These are phyloP conservation scores for Aegithalos caudatus DNA, from an alignment of 2,113 vertebrate genomes.

Conservation along the genomic window DNA sequence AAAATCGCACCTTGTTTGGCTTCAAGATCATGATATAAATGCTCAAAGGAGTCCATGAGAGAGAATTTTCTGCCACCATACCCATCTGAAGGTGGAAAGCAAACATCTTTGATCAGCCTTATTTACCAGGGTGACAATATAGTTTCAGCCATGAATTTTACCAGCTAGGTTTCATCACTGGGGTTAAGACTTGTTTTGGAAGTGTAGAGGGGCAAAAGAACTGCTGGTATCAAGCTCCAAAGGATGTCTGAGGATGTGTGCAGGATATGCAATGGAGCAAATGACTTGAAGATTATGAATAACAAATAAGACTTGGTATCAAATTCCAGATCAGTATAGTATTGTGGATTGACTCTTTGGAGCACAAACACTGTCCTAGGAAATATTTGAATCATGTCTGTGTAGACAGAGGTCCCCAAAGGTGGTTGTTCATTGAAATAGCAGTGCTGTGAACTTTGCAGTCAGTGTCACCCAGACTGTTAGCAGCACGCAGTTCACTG, in stretches of 20 bases:
- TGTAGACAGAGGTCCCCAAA: neutral
- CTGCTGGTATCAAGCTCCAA: neutral
- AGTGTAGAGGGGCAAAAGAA: neutral
- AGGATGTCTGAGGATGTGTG: fast-evolving
- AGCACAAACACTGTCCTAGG: neutral
- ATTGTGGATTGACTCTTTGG: neutral
- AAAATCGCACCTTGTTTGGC: neutral
- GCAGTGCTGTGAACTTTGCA: neutral
- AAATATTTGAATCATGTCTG: neutral
- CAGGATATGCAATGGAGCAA: neutral
- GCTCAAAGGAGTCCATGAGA: neutral
- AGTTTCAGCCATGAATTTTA: neutral
- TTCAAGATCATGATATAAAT: neutral
- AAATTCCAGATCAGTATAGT: neutral
- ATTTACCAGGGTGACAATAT: neutral
- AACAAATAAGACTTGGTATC: neutral
- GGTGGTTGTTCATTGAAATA: neutral
- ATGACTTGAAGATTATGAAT: neutral
- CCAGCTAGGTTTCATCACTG: neutral
- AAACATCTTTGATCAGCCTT: neutral
- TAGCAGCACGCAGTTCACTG: neutral
- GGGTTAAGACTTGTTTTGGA: neutral
- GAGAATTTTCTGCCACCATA: neutral
- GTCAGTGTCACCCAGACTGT: neutral
- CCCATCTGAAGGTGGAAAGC: neutral